A percentile compares a stretch with the other conserved stretches of the same genome.
Evolutionary conservation across 2,888 invertebrate genomes (phyloP).

Genomic region (Oithona nana): DNA sequence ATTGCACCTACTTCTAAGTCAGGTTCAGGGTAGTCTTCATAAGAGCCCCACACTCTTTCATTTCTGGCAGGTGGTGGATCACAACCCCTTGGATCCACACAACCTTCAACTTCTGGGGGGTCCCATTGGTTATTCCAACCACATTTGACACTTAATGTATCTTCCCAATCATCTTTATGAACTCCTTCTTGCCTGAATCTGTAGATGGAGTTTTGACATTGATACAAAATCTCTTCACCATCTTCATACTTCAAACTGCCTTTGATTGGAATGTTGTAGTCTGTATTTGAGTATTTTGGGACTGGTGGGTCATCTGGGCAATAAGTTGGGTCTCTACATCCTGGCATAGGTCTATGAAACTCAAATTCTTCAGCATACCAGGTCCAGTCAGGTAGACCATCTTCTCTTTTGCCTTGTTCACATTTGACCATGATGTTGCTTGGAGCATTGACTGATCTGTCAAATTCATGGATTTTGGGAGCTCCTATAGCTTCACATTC

Average conservation of each 20-base stretch:
- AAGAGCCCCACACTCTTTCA: background rate
- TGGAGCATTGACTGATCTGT: background rate
- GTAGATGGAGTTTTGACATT: background rate
- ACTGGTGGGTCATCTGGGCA: background rate
- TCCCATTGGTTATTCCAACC: background rate
- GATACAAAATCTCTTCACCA: background rate
- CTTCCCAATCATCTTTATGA: background rate
- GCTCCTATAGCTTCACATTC: background rate
- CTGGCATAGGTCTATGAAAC: background rate
- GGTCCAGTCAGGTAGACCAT: background rate
- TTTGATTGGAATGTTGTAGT: background rate
- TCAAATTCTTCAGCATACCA: background rate
- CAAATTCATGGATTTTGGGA: background rate
- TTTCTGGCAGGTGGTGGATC: background rate
- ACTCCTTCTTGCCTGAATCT: background rate
- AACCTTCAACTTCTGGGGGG: background rate
- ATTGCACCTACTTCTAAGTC: background rate
- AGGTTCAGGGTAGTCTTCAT: background rate
- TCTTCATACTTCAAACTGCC: background rate
- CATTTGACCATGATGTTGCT: background rate
- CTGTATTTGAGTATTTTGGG: background rate
- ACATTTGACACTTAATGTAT: background rate
- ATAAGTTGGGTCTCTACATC: background rate
- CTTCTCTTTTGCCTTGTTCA: background rate
- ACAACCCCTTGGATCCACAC: background rate